These are phyloP conservation scores for Capitulum mitella DNA, from an alignment of 2,888 invertebrate genomes.

Conservation along the genomic window DNA sequence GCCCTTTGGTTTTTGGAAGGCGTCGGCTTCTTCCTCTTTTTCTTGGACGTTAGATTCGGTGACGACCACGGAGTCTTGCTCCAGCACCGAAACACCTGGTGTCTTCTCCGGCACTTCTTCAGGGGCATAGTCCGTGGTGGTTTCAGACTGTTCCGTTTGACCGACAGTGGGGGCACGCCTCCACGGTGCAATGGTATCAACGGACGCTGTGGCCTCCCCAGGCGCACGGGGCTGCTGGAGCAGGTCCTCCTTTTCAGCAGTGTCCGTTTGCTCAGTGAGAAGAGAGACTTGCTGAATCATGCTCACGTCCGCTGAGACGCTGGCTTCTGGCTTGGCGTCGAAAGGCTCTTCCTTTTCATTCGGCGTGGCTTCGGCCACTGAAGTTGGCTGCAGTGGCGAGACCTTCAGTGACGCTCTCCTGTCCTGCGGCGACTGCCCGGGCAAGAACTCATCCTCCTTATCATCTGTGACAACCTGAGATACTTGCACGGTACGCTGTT, in stretches of 20 bases:
- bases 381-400: not conserved
- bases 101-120: not conserved
- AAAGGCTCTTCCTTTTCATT: not conserved
- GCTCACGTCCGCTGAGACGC: not conserved
- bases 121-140: not conserved
- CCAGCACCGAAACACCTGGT: not conserved
- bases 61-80: not conserved
- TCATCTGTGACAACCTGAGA: not conserved
- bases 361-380: not conserved
- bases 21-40: not conserved
- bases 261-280: not conserved
- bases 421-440: not conserved
- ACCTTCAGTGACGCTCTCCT: not conserved
- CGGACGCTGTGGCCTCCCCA: not conserved
- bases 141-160: not conserved
- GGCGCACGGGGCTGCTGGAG: not conserved
- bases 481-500: not conserved
- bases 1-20: not conserved
- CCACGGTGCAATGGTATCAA: not conserved
- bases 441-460: not conserved
- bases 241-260: not conserved
- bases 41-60: not conserved
- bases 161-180: not conserved
- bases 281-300: not conserved
- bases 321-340: not conserved